Conservation (phyloP, 2,888 invertebrate species). For the Ametastegia equiseti region DNA sequence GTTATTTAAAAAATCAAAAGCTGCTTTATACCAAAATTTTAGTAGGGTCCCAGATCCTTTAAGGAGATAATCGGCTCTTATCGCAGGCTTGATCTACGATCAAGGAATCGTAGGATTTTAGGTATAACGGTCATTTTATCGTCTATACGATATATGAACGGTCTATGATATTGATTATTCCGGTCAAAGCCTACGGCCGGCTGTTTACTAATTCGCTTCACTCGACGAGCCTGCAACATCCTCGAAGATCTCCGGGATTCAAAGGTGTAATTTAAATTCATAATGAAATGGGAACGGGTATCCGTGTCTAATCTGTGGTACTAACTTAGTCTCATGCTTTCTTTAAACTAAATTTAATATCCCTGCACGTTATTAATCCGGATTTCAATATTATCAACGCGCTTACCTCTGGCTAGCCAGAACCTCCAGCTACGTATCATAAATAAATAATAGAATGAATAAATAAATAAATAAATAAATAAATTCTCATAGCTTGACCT, state of each 20-base stretch:
- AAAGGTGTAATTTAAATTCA: slow-evolving; percentile 49
- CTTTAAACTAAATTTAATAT: slow-evolving; percentile 11
- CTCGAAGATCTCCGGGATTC: slow-evolving; percentile 8
- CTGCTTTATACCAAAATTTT: no score
- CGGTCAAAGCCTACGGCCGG: neutral
- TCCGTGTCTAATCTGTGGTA: slow-evolving; percentile 36
- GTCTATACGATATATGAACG: neutral
- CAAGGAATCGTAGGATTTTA: neutral
- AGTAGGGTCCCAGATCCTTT: no score
- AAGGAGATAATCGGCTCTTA: no score
- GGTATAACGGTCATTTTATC: neutral
- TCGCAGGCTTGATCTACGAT: neutral
- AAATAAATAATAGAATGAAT: no score
- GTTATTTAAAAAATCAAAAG: no score
- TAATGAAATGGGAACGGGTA: slow-evolving; percentile 36
- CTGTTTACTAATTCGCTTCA: slow-evolving; percentile 42
- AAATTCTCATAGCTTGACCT: neutral
- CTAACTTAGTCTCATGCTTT: slow-evolving; percentile 12
- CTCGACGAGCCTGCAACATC: neutral
- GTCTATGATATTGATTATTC: neutral
- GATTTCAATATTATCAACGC: slow-evolving; percentile 3
- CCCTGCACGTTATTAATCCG: neutral
- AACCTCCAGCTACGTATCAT: no score
- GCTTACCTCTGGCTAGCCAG: neutral
- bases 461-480: neutral